Evolutionary conservation across 2,888 invertebrate genomes (phyloP).

Genomic region (Cheilosia variabilis): DNA sequence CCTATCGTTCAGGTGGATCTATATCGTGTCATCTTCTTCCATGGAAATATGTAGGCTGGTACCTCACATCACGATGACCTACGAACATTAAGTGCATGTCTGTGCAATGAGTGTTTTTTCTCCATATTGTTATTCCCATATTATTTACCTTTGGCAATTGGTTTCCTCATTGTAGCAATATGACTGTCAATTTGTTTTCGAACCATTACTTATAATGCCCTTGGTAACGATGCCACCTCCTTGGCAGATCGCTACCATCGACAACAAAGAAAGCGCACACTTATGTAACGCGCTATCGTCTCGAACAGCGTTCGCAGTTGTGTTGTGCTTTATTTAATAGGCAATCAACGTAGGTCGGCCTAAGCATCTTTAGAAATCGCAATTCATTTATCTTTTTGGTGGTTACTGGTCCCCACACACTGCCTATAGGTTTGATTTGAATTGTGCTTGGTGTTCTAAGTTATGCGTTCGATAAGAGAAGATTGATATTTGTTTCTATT

Average conservation of each 20-base stretch:
- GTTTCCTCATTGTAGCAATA: constrained; percentile 33
- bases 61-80: constrained; percentile 31
- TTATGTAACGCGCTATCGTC: neutral
- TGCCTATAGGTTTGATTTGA: neutral
- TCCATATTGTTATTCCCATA: neutral
- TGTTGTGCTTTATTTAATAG: constrained; percentile 38
- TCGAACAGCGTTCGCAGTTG: neutral
- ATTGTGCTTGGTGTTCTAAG: neutral
- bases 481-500: neutral
- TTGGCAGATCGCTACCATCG: neutral
- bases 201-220: neutral
- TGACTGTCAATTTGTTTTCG: neutral
- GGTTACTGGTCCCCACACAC: neutral
- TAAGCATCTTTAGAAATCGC: constrained; percentile 61
- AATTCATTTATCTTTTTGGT: constrained; percentile 31
- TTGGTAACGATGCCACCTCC: neutral
- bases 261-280: constrained; percentile 6
- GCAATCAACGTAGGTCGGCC: constrained; percentile 55
- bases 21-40: constrained; percentile 1
- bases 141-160: neutral
- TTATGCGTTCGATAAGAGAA: neutral
- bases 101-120: neutral
- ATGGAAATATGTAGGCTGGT: no score
- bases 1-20: constrained; percentile 32
- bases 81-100: constrained; percentile 36